Evolutionary conservation across 2,797 vertebrate genomes (phyloP), one percentile per base, ranked within the genome.

Genomic region (Labeo calbasu): DNA sequence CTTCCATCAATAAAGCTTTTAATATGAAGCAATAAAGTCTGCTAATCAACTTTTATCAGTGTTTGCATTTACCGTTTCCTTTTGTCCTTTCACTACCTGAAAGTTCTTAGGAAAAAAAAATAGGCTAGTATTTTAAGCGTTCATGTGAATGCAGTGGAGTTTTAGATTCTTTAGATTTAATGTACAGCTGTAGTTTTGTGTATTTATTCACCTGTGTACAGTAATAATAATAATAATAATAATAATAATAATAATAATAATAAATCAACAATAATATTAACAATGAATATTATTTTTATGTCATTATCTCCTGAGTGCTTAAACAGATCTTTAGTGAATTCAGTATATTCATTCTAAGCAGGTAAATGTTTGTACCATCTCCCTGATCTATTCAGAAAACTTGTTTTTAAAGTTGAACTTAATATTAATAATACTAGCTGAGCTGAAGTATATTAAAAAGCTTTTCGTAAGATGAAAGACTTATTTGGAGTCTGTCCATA

Each of bases 161-260:
- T 76, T 59, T 19, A 40, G 13, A 43, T 17, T 19, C 11, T 57
- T 76, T 43, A 71, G 19, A 51, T 21, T 43, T 17, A 19, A 8
- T 51, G 14, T 72, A 32, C 71, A 23, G 5, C 12, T 76, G 63
- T 84, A 78, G 77, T 78, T 84, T 78, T 76, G 12, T 46, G 43
- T 57, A 81, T 81, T 77, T 78, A 77, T 87, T 82, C 40, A 23
- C 79, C 36, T 73, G 21, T 75, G 28, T 1, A 28, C 19, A 13
- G 2, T 32, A 55, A 21, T 46, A 11, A 19, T 19, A 19, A 32
- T 65, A 19, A 19, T 4, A 57, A n/a, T 21, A 43, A 8, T 8
- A 43, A 7, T 8, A 43, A 43, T 19, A 19, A 32, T 65, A 19
- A 19, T 9, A 46, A 43, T 9, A 43, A 36, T 36, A 36, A 36